These are phyloP conservation scores for Crepidodera aurea DNA, from an alignment of 2,888 invertebrate species.

Conservation along the genomic window DNA sequence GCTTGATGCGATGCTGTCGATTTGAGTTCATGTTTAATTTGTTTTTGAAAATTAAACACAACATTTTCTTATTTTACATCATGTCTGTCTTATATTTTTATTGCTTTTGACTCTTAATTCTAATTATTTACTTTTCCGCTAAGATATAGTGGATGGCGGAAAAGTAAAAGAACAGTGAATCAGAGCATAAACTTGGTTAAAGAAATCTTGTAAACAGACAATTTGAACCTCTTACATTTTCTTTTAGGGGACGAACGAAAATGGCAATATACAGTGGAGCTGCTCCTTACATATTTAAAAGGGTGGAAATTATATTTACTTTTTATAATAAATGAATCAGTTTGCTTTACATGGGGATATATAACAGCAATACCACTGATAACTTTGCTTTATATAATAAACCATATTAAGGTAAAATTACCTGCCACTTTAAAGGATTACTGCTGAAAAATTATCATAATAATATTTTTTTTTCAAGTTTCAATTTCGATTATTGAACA, in stretches of 20 bases:
- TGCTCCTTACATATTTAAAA: neutral
- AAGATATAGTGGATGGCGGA: too few relatives aligned
- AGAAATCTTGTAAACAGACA: too few relatives aligned
- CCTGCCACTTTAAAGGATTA: neutral
- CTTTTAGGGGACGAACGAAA: conserved; percentile 5
- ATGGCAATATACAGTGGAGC: neutral
- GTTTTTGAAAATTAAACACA: too few relatives aligned
- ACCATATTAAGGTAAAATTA: conserved; percentile 6
- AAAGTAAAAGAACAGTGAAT: too few relatives aligned
- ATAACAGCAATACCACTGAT: neutral
- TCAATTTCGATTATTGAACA: neutral
- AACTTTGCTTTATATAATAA: neutral
- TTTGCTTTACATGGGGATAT: neutral
- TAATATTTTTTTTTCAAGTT: conserved; percentile 7
- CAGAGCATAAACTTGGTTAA: too few relatives aligned
- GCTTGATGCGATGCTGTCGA: too few relatives aligned
- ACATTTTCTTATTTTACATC: too few relatives aligned
- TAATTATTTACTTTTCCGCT: neutral
- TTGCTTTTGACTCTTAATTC: neutral
- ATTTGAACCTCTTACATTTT: neutral
- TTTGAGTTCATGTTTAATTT: too few relatives aligned
- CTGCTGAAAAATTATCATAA: neutral
- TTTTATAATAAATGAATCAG: neutral
- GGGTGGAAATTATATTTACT: neutral
- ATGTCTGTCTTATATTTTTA: neutral